These are phyloP conservation scores for Pectinophora gossypiella DNA, from an alignment of 1,140 invertebrate species.

Conservation along the genomic window DNA sequence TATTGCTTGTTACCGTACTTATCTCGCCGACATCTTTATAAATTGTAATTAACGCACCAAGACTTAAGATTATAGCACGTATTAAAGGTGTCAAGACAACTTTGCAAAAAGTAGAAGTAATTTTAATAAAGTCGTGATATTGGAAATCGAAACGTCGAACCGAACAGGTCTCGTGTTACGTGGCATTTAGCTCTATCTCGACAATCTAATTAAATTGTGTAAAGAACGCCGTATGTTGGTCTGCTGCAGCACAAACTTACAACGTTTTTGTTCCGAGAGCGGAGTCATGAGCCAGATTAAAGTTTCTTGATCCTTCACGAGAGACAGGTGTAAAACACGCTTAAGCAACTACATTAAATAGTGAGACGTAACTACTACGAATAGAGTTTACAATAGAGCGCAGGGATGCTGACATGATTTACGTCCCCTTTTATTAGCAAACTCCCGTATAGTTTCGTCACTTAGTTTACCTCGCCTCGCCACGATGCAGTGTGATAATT, in stretches of 20 bases:
- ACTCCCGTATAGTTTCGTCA: constrained; percentile 46
- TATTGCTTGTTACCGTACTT: too few relatives aligned
- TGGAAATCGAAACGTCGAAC: constrained; percentile 46
- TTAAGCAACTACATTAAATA: constrained; percentile 20
- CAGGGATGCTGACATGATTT: constrained; percentile 18
- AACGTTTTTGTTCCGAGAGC: constrained; percentile 29
- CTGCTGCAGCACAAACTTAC: constrained; percentile 31
- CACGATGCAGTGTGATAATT: constrained; percentile 17
- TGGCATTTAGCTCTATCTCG: constrained; percentile 60
- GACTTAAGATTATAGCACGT: too few relatives aligned
- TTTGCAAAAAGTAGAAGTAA: not conserved
- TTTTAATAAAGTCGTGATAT: constrained; percentile 37
- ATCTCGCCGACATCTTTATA: not conserved
- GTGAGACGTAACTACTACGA: constrained; percentile 18
- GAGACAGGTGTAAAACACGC: constrained; percentile 48
- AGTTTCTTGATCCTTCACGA: constrained; percentile 57
- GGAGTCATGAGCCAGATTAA: constrained; percentile 33
- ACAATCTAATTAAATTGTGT: constrained; percentile 53
- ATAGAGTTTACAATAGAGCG: not conserved
- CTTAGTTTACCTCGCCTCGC: constrained; percentile 24
- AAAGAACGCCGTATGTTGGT: constrained; percentile 42
- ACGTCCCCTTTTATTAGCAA: constrained; percentile 46
- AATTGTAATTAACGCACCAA: not conserved
- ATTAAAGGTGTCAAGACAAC: too few relatives aligned
- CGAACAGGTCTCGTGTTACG: constrained; percentile 36